phyloP scores from a whole-genome alignment of 2,113 vertebrate species.

The Cavia porcellus region DNA sequence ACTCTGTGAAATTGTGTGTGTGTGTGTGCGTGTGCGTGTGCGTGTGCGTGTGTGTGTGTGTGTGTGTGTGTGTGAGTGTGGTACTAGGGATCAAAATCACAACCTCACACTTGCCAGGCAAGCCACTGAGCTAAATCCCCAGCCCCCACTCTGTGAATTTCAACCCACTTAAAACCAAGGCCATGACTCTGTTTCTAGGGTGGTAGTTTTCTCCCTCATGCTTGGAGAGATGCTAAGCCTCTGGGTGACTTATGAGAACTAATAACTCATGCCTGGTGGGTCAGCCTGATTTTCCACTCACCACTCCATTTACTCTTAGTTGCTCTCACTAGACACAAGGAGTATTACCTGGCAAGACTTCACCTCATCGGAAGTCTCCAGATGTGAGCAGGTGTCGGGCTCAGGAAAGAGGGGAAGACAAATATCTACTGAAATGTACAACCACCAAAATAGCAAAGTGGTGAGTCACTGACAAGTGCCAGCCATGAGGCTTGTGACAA shows the following conservation, averaged over 20 bases:
- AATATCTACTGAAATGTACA: background rate
- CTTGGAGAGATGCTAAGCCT: background rate
- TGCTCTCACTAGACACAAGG: background rate
- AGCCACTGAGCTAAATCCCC: too few relatives aligned
- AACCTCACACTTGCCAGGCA: too few relatives aligned
- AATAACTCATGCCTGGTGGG: background rate
- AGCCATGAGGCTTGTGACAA: background rate
- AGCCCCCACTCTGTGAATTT: too few relatives aligned
- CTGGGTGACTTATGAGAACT: background rate
- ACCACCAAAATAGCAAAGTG: slow-evolving; percentile 62
- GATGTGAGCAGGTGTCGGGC: slow-evolving; percentile 40
- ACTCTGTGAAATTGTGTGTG: too few relatives aligned
- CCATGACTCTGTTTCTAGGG: background rate
- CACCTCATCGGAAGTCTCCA: background rate
- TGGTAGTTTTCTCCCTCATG: background rate
- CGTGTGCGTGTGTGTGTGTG: too few relatives aligned
- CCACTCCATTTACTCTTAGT: background rate
- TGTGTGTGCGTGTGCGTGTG: too few relatives aligned
- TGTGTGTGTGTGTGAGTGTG: too few relatives aligned
- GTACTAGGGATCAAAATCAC: too few relatives aligned
- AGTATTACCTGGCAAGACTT: background rate
- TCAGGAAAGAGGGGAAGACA: background rate
- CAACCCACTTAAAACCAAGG: background rate
- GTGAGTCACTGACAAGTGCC: slow-evolving; percentile 64
- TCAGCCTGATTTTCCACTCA: background rate